These are phyloP conservation scores for Pempheris klunzingeri DNA, from an alignment of 2,797 vertebrate species.

Conservation along the genomic window DNA sequence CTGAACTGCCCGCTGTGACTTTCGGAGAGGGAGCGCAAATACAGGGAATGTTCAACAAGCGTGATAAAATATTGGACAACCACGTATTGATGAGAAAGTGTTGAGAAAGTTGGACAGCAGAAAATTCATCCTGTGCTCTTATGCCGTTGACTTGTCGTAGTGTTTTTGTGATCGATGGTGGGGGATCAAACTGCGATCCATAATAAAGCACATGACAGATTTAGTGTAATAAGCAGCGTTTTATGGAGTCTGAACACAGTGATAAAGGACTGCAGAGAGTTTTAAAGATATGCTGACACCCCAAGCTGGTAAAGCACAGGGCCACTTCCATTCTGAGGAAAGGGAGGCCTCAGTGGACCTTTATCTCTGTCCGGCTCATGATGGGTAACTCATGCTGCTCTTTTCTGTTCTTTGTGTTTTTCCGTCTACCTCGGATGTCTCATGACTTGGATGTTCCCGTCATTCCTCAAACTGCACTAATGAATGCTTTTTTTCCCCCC, in stretches of 20 bases:
- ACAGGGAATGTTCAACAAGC: background rate
- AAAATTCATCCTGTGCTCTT: conserved; percentile 48
- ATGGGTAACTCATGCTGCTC: conserved; percentile 2
- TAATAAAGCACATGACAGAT: conserved; percentile 69
- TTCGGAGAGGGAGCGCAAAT: background rate
- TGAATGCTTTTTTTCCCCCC: background rate
- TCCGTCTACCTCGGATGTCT: background rate
- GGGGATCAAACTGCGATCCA: conserved; percentile 62
- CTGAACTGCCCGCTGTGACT: conserved; percentile 1
- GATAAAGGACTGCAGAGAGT: conserved; percentile 67
- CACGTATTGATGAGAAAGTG: conserved; percentile 5
- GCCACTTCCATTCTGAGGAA: conserved; percentile 14
- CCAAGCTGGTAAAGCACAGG: conserved; percentile 44
- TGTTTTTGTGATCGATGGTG: conserved; percentile 64
- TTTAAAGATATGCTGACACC: conserved; percentile 66
- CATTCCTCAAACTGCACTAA: background rate
- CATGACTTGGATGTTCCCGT: background rate
- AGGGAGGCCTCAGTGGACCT: conserved; percentile 24
- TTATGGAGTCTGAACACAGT: conserved; percentile 72
- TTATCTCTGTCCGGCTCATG: conserved; percentile 35
- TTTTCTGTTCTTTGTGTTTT: background rate
- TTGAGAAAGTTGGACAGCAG: conserved; percentile 22
- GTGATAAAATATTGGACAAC: background rate
- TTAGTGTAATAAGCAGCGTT: conserved; percentile 76
- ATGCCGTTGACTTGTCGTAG: conserved; percentile 48